Evolutionary conservation across 2,797 vertebrate species (phyloP).

Genomic region (Cottoperca gobio): DNA sequence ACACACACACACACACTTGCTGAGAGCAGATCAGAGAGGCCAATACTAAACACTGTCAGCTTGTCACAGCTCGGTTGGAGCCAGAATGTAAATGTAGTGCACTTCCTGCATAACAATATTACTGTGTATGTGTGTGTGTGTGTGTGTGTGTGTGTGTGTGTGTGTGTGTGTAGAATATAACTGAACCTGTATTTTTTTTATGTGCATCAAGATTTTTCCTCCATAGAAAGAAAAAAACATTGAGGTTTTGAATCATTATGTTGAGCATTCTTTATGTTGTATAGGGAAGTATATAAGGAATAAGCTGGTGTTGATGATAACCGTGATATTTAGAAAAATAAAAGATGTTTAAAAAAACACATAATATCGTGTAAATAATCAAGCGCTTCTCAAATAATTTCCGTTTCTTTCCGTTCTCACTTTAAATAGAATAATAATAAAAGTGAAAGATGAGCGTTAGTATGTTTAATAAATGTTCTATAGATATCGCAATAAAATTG

Average conservation of each 20-base stretch:
- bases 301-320: no score
- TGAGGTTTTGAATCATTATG: not conserved
- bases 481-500: no score
- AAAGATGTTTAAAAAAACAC: no score
- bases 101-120: slow-evolving; percentile 68
- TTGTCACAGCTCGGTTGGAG: slow-evolving; percentile 70
- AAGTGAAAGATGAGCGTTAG: no score
- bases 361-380: no score
- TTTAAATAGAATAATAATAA: no score
- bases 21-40: slow-evolving; percentile 70
- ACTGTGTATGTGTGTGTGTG: slow-evolving; percentile 20
- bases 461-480: no score
- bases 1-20: slow-evolving; percentile 39
- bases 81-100: slow-evolving; percentile 68
- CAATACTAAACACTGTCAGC: slow-evolving; percentile 74
- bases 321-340: no score
- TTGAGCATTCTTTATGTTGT: not conserved
- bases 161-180: not conserved
- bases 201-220: slow-evolving; percentile 1
- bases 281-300: no score
- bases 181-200: slow-evolving; percentile 18
- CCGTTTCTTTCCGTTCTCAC: no score
- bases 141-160: slow-evolving; percentile 6
- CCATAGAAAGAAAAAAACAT: not conserved
- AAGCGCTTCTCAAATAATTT: no score